Percentiles rank a stretch among this genome's conserved stretches.
Evolutionary conservation across 1,140 invertebrate species (phyloP).

Genomic region (Drosophila pseudoananassae): DNA sequence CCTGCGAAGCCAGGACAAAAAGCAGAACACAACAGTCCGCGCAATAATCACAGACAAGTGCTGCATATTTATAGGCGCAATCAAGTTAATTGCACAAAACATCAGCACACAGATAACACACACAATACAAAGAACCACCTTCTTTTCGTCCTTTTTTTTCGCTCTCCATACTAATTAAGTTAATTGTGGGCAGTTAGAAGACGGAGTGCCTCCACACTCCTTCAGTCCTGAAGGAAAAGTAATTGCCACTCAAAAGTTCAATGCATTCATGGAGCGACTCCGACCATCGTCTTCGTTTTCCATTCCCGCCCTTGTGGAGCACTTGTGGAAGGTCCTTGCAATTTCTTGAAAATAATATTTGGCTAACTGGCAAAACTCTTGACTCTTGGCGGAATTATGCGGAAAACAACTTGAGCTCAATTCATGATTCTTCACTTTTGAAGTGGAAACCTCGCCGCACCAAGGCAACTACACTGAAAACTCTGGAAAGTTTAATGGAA

Average conservation of each 20-base stretch:
- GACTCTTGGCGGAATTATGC: constrained; percentile 23
- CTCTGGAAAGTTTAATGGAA: too few species aligned
- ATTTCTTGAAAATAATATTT: constrained; percentile 32
- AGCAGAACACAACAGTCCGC: constrained; percentile 36
- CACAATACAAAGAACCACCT: constrained; percentile 24
- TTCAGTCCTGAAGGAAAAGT: constrained; percentile 14
- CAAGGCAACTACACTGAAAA: neutral
- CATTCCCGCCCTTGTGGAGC: neutral
- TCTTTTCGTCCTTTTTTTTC: neutral
- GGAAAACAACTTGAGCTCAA: constrained; percentile 9
- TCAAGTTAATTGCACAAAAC: constrained; percentile 77
- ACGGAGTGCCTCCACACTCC: constrained; percentile 5
- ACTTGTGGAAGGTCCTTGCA: constrained; percentile 1
- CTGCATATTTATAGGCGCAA: constrained; percentile 83
- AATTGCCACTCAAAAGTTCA: constrained; percentile 73
- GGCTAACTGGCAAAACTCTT: constrained; percentile 18
- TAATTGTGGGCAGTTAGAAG: constrained; percentile 70
- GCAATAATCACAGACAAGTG: constrained; percentile 77
- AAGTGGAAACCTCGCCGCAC: neutral
- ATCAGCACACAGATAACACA: constrained; percentile 19
- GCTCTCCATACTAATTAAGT: constrained; percentile 61
- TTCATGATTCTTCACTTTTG: neutral
- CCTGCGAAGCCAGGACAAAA: constrained; percentile 8
- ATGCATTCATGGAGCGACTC: constrained; percentile 26
- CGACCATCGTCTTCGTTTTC: too few species aligned